These are phyloP conservation scores for Timema cristinae DNA, from an alignment of 2,888 invertebrate genomes.

Conservation along the genomic window DNA sequence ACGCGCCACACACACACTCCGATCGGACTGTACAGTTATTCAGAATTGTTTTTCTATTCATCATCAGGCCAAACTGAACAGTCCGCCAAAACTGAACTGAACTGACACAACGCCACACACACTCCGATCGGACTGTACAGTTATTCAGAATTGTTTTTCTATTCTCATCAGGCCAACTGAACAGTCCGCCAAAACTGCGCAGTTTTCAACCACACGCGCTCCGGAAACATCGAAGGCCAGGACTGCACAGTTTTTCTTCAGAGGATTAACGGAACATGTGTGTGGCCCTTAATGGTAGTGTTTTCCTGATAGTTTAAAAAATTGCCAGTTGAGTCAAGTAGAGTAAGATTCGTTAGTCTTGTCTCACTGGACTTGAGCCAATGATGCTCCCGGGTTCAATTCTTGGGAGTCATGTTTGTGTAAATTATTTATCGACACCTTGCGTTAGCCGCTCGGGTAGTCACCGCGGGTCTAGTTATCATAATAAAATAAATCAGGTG, in stretches of 20 bases:
- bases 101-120: not conserved
- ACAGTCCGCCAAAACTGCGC: not conserved
- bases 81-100: not conserved
- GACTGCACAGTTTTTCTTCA: no score
- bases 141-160: not conserved
- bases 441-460: no score
- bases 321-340: no score
- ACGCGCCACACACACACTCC: slow-evolving; percentile 6
- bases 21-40: not conserved
- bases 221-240: not conserved
- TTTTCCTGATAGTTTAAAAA: no score
- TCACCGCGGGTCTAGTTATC: no score
- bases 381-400: no score
- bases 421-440: no score
- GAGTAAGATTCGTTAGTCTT: no score
- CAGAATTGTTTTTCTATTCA: not conserved
- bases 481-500: no score
- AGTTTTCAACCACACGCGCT: slow-evolving; percentile 10
- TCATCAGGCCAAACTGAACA: not conserved
- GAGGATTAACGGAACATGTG: slow-evolving; percentile 1
- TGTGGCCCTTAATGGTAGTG: not conserved
- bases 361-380: no score
- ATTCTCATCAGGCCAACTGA: not conserved
- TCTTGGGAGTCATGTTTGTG: no score
- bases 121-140: not conserved